Conservation (phyloP, 1,140 invertebrate genomes). For the Tetramorium alpestre region DNA sequence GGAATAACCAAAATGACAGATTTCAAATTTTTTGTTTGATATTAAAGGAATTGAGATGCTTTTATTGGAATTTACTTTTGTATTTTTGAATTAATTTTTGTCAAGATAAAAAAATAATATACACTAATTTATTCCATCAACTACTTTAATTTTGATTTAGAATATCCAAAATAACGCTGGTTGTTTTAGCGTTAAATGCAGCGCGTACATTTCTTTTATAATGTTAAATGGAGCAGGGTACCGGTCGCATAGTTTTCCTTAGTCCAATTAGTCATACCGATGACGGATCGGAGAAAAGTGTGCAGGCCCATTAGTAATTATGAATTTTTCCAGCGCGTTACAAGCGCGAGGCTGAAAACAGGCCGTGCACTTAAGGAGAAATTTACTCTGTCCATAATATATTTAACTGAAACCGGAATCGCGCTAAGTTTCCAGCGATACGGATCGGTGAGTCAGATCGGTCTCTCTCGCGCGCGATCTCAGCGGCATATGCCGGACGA, state of each 20-base stretch:
- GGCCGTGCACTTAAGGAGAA: not conserved
- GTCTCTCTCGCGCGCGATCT: not conserved
- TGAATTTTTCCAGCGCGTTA: constrained; percentile 16
- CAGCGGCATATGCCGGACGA: constrained; percentile 12
- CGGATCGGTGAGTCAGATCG: constrained; percentile 41
- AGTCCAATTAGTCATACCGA: not conserved
- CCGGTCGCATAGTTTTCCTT: not conserved
- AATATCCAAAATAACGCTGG: not conserved
- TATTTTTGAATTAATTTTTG: no score
- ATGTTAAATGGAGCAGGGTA: not conserved
- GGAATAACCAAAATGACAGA: no score
- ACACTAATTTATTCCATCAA: no score
- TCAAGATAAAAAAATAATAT: no score
- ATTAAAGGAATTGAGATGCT: no score
- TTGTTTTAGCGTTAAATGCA: not conserved
- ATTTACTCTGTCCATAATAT: constrained; percentile 8
- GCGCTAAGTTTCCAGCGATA: constrained; percentile 22
- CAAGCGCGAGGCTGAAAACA: not conserved
- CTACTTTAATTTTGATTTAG: no score
- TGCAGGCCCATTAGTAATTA: constrained; percentile 12
- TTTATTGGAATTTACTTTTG: no score
- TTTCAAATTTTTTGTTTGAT: no score
- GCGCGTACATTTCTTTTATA: not conserved
- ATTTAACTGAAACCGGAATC: constrained; percentile 36
- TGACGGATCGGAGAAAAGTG: not conserved